Base-by-base conservation (phyloP, 2,113 vertebrate genomes). In the Orthonyx spaldingii region DNA sequence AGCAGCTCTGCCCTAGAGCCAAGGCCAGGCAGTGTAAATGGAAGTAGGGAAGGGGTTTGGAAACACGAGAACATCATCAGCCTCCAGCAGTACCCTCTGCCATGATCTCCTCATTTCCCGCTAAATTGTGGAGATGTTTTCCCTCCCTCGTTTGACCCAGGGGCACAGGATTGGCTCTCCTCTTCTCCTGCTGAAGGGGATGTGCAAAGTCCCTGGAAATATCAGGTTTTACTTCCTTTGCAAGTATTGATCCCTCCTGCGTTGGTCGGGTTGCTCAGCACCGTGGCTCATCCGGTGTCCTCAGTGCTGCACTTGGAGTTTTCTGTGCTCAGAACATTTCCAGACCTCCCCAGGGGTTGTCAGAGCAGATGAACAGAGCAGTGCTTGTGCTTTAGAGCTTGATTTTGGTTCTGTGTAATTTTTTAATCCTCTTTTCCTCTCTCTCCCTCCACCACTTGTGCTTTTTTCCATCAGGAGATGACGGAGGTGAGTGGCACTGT, bases 401-500 rank as follows among this genome's bases (percentile, higher is more conserved):
- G 1, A 35, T 81, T 83, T 46, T 66, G 70, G 20, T 68, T 2
- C 0, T 17, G 16, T 77, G 47, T 96, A 87, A 93, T 19, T 44
- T 81, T 93, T 46, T 37, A 59, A 26, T 91, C 6, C 33, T 76
- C 16, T 79, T 71, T 79, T 46, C 70, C 50, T 83, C 39, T 68
- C 77, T 50, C 37, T 90, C 33, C 27, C 24, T 32, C 27, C 28
- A 21, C 70, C 20, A 2, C 47, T 52, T 4, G 6, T 69, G 70
- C 26, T 18, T 18, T 57, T 61, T 44, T 16, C n/a, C 49, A 11
- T 47, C 86, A 57, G 95, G 55, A 88, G 93, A 95, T 0, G 86
- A 97, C 0, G 95, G 63, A 96, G 97, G 96, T 97, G 87, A 96
- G 97, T 94, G 32, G n/a, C 60, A 60, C 53, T 87, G 77, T 91